Conservation (phyloP, 1,140 invertebrate genomes). For the Pseudomyrmex pallidus region DNA sequence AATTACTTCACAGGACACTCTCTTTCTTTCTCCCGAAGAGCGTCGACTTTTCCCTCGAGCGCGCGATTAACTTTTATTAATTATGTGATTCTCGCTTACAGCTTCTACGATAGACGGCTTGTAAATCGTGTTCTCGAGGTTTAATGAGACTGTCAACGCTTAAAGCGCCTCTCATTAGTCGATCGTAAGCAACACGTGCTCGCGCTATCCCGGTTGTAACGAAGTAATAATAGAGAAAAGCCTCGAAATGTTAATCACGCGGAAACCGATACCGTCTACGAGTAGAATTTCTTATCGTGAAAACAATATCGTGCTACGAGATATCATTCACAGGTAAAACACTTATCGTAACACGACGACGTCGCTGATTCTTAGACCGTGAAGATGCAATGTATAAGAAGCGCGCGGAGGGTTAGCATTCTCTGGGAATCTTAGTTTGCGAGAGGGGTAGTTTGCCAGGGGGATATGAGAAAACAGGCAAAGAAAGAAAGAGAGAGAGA, state of each 20-base stretch:
- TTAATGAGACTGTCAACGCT: constrained; percentile 59
- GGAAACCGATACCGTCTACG: background rate
- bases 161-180: constrained; percentile 47
- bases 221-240: constrained; percentile 18
- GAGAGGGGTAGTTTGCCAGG: background rate
- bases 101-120: constrained; percentile 34
- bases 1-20: constrained; percentile 23
- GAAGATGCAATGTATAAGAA: constrained; percentile 53
- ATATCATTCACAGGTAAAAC: background rate
- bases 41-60: background rate
- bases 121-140: constrained; percentile 45
- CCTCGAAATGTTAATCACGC: too few relatives aligned
- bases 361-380: constrained; percentile 24
- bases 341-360: background rate
- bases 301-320: background rate
- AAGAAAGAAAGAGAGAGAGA: background rate
- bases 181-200: constrained; percentile 50
- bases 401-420: background rate
- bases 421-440: background rate
- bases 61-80: constrained; percentile 53
- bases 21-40: background rate
- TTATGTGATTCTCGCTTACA: constrained; percentile 51
- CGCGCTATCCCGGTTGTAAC: constrained; percentile 26
- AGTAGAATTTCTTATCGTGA: background rate
- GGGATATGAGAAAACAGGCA: background rate